Conservation (phyloP, 2,797 vertebrate species). For the Leucoraja ocellata region DNA sequence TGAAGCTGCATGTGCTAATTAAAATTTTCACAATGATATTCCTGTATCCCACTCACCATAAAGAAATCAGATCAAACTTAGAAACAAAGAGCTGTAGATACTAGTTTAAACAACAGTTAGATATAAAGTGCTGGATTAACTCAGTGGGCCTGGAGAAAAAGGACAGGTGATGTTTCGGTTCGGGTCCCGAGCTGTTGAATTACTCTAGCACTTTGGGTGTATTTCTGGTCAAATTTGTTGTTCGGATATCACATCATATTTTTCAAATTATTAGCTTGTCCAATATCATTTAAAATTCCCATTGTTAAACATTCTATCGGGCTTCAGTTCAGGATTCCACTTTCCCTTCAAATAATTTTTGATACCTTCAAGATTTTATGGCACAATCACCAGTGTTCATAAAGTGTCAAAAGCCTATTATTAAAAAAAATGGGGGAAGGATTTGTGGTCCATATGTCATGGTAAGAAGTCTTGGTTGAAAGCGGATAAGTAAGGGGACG, state of each 20-base stretch:
- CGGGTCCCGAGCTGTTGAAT: no score
- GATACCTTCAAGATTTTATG: not conserved
- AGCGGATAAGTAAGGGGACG: not conserved
- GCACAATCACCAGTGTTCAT: not conserved
- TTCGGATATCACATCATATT: not conserved
- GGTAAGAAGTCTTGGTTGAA: not conserved
- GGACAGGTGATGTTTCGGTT: no score
- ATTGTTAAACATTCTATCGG: not conserved
- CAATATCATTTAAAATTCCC: not conserved
- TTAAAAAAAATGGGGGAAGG: not conserved
- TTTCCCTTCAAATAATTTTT: not conserved
- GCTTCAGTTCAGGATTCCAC: not conserved
- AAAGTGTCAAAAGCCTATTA: not conserved
- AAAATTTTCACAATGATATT: not conserved
- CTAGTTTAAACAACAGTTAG: no score
- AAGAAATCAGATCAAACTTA: no score
- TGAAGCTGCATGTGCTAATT: not conserved
- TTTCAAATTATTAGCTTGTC: not conserved
- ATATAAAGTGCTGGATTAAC: no score
- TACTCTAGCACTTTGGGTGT: not conserved
- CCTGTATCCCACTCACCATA: not conserved
- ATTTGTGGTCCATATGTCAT: not conserved
- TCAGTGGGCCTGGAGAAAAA: no score
- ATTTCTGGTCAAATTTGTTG: not conserved
- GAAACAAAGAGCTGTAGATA: no score